A percentile compares a stretch with the other conserved stretches of the same genome.
These are phyloP conservation scores for Peromyscus maniculatus DNA, from an alignment of 2,113 vertebrate species.

Conservation along the genomic window DNA sequence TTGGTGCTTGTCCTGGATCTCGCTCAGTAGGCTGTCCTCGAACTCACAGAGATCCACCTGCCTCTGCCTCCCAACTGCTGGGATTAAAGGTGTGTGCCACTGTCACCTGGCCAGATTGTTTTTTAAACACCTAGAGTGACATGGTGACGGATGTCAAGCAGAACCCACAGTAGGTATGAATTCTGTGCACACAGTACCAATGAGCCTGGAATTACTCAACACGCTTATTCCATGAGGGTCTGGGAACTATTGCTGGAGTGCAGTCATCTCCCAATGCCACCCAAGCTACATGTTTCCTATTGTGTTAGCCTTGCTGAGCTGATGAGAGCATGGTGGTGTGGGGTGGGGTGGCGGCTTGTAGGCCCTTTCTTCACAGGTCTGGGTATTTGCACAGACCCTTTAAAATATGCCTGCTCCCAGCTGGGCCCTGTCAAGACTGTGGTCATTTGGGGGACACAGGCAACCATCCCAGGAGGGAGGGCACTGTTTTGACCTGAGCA, in stretches of 20 bases:
- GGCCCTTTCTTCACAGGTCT: not conserved
- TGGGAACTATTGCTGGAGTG: not conserved
- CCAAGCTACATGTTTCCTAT: not conserved
- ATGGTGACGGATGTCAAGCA: not conserved
- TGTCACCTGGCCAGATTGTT: not conserved
- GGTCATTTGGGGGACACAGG: too few relatives aligned
- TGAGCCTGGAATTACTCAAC: not conserved
- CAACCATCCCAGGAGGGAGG: not conserved
- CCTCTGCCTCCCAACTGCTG: too few relatives aligned
- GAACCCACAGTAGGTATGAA: not conserved
- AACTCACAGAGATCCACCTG: too few relatives aligned
- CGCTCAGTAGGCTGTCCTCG: too few relatives aligned
- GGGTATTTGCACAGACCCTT: fast-evolving
- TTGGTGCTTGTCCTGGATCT: too few relatives aligned
- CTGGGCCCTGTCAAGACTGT: not conserved
- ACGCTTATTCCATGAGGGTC: not conserved
- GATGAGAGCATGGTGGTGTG: not conserved
- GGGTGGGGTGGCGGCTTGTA: not conserved
- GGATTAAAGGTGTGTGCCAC: too few relatives aligned
- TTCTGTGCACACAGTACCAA: not conserved
- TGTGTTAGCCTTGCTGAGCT: not conserved
- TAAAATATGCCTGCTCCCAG: not conserved
- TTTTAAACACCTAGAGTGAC: not conserved
- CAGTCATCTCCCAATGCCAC: not conserved
- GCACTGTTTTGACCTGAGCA: not conserved